Conservation (phyloP, 2,113 vertebrate genomes). For the Jacana jacana region DNA sequence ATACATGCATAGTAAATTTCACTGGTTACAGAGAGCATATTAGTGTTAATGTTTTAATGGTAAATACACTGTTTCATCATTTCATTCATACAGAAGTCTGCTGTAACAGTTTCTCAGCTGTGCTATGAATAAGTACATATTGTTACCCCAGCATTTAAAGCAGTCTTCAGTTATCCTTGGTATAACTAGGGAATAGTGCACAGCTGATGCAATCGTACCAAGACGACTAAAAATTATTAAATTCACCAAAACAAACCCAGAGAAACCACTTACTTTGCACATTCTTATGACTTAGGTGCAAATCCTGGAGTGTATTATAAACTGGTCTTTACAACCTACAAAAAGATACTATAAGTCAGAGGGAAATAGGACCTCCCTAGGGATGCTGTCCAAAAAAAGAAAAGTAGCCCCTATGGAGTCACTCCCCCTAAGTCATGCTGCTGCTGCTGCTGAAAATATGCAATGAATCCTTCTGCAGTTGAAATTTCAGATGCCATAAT, state of each 20-base stretch:
- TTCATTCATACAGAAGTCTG: neutral
- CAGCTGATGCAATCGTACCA: neutral
- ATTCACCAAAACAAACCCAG: neutral
- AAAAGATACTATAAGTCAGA: constrained; percentile 51
- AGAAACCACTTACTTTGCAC: constrained; percentile 19
- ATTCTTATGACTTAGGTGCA: constrained; percentile 24
- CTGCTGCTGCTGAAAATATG: neutral
- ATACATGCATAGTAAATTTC: neutral
- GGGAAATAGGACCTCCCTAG: constrained; percentile 61
- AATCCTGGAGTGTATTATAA: constrained; percentile 7
- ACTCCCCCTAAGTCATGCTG: constrained; percentile 19
- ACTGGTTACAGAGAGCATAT: neutral
- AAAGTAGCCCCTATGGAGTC: constrained; percentile 43
- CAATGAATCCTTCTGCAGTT: constrained; percentile 26
- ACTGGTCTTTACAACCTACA: neutral
- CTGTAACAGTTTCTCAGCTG: neutral
- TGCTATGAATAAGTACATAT: neutral
- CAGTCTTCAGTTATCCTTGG: neutral
- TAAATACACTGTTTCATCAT: neutral
- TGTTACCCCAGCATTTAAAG: neutral
- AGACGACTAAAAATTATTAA: constrained; percentile 5
- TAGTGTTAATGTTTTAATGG: constrained; percentile 3
- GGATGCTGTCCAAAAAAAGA: constrained; percentile 61
- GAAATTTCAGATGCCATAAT: constrained; percentile 28
- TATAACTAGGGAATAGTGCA: neutral